Conservation (phyloP, 1,140 invertebrate species). For the Papilio aristodemus region DNA sequence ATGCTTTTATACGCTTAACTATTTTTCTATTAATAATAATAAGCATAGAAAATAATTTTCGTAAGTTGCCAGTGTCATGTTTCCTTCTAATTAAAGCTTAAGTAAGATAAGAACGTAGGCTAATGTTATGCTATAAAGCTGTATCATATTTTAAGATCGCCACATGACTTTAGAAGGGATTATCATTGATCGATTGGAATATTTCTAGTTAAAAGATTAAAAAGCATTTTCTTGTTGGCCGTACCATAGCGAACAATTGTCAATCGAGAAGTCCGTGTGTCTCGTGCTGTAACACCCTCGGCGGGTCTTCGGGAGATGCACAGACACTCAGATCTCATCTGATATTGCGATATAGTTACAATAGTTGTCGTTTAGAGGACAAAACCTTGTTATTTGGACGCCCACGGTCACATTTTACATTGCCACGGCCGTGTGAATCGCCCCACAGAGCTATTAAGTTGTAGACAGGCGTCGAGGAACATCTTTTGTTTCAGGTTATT, state of each 20-base stretch:
- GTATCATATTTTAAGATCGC: no score
- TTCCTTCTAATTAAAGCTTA: no score
- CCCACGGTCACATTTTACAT: slow-evolving; percentile 62
- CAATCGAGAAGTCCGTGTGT: slow-evolving; percentile 39
- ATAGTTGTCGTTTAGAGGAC: slow-evolving; percentile 73
- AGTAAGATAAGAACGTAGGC: no score
- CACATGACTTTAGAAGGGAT: no score
- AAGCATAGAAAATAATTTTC: no score
- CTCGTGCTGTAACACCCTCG: slow-evolving; percentile 39
- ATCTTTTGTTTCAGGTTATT: slow-evolving; percentile 23
- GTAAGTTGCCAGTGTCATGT: no score
- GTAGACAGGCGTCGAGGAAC: slow-evolving; percentile 33
- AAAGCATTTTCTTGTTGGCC: background rate
- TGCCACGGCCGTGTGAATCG: slow-evolving; percentile 34
- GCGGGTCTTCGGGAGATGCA: slow-evolving; percentile 51
- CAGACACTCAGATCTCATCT: slow-evolving; percentile 62
- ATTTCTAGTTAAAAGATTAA: no score
- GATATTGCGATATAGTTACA: slow-evolving; percentile 62
- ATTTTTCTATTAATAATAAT: no score
- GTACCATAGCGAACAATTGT: background rate
- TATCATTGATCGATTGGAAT: no score
- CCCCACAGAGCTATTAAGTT: slow-evolving; percentile 38
- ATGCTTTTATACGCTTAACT: no score
- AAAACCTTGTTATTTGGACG: slow-evolving; percentile 73
- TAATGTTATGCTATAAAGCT: no score